Evolutionary conservation across 2,113 vertebrate species (phyloP).

Genomic region (Peromyscus californicus): DNA sequence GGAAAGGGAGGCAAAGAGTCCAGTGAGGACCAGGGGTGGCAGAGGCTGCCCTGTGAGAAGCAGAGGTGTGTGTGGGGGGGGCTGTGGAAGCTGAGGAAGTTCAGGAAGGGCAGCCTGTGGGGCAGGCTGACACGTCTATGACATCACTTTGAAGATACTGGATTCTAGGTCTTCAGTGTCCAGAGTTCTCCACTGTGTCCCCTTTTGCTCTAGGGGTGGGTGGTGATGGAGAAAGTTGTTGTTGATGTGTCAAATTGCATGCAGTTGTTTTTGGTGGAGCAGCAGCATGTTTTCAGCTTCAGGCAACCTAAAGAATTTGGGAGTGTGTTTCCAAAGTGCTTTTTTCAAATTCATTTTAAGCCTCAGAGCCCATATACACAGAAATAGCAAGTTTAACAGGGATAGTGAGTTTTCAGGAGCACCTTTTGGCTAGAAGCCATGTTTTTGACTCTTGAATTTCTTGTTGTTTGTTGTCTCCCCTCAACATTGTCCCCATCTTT

Average conservation of each 20-base stretch:
- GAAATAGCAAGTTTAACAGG: neutral
- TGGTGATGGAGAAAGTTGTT: neutral
- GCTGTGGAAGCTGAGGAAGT: neutral
- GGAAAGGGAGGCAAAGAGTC: neutral
- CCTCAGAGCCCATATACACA: neutral
- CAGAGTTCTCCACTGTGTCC: neutral
- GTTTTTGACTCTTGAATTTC: neutral
- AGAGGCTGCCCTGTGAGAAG: neutral
- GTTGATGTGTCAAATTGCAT: neutral
- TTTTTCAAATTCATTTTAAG: neutral
- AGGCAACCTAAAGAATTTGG: neutral
- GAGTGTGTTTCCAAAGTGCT: neutral
- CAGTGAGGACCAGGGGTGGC: neutral
- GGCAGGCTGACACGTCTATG: neutral
- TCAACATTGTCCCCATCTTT: neutral
- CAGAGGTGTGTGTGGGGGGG: neutral
- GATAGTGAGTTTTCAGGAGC: neutral
- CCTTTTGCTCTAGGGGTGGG: neutral
- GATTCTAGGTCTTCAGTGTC: neutral
- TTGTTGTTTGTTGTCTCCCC: neutral
- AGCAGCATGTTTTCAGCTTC: neutral
- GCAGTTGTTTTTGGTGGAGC: neutral
- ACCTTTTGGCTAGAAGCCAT: slow-evolving; percentile 9
- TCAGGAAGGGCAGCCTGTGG: neutral
- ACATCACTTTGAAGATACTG: neutral